phyloP scores from a whole-genome alignment of 2,888 invertebrate genomes.

The Octodonta nipae region DNA sequence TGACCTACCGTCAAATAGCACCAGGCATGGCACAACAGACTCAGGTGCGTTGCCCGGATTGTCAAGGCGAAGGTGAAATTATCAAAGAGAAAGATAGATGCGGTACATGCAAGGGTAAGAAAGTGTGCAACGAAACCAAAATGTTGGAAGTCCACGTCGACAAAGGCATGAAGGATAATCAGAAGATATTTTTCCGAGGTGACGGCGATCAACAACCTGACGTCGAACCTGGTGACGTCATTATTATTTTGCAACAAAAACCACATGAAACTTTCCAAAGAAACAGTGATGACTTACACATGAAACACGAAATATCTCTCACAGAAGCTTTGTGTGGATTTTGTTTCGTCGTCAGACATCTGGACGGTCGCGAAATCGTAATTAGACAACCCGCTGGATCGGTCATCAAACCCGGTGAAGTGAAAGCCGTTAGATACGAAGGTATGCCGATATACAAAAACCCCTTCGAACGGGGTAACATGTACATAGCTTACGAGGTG shows the following conservation, averaged over 20 bases:
- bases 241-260: constrained; percentile 72
- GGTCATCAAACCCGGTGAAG: constrained; percentile 60
- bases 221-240: constrained; percentile 75
- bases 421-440: constrained; percentile 67
- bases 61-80: constrained; percentile 56
- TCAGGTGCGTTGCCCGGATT: constrained; percentile 47
- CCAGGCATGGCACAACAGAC: constrained; percentile 47
- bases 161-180: constrained; percentile 71
- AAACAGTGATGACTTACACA: constrained; percentile 57
- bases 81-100: constrained; percentile 75
- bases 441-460: constrained; percentile 83
- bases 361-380: constrained; percentile 75
- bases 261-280: constrained; percentile 69
- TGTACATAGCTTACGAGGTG: constrained; percentile 76
- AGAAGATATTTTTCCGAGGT: constrained; percentile 72
- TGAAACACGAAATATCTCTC: constrained; percentile 62
- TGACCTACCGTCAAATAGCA: constrained; percentile 28
- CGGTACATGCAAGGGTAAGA: constrained; percentile 67
- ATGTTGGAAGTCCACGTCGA: constrained; percentile 78
- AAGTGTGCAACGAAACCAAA: constrained; percentile 64
- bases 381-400: constrained; percentile 67
- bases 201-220: constrained; percentile 86
- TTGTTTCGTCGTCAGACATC: constrained; percentile 67
- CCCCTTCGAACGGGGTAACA: constrained; percentile 74
- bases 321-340: constrained; percentile 89